Evolutionary conservation across 2,113 vertebrate genomes (phyloP), one percentile per base, ranked within the genome.

Genomic region (Myotis lucifugus): DNA sequence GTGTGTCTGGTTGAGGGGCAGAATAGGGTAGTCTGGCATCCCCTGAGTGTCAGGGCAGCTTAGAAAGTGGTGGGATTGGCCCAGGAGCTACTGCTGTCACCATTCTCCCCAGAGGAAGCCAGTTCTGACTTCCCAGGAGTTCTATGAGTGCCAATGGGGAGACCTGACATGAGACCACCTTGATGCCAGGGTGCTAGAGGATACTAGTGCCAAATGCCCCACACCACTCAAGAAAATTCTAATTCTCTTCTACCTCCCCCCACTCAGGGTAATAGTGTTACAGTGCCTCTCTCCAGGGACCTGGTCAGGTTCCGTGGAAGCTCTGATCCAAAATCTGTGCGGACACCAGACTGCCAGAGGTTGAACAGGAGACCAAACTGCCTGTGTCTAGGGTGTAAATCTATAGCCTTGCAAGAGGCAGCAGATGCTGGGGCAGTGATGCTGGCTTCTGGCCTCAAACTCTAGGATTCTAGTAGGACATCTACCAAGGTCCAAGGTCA

Each of bases 231-330:
- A 54, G 27, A 13, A 66, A 66, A 54, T 27, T 19, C 6, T 4
- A 85, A 1, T 54, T 6, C 27, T 42, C 37, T 34, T 10, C 1
- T 1, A 64, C 27, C 3, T 6, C n/a, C 13, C 25, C 13, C 2
- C 4, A 25, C 8, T 52, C 25, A 42, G 42, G 40, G 46, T 76
- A 34, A 42, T 56, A 48, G 34, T 12, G n/a, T 14, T 42, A 21
- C 4, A 13, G 0, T 14, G 34, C 3, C 13, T n/a, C 18, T 52
- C 2, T 0, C 13, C 19, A 66, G 13, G 3, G 19, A 13, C n/a
- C 42, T 4, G 13, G 8, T 29, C 11, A 3, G 10, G 15, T 21
- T 5, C 25, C 2, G 17, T 25, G 52, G 54, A 72, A 73, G 15
- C 52, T 83, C 23, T 61, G 67, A 64, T 5, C 61, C 61, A 29